phyloP scores from a whole-genome alignment of 2,113 vertebrate species.

The Passer domesticus region DNA sequence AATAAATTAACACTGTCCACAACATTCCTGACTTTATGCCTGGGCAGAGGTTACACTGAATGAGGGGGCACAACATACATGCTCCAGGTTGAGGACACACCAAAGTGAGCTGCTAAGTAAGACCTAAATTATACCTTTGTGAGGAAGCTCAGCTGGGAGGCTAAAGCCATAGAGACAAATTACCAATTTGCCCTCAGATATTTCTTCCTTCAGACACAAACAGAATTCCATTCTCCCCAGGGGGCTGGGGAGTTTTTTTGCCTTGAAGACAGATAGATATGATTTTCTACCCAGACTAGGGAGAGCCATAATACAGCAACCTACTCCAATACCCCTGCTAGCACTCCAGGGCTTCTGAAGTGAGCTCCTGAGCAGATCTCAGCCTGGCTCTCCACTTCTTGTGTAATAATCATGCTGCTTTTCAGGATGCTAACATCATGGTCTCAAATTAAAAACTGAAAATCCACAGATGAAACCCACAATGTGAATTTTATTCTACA shows the following conservation, averaged over 20 bases:
- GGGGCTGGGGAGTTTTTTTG: neutral
- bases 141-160: neutral
- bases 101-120: neutral
- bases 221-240: neutral
- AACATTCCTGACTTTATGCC: neutral
- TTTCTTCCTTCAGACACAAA: neutral
- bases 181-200: neutral
- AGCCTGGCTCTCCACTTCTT: neutral
- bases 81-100: neutral
- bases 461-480: neutral
- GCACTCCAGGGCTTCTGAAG: neutral
- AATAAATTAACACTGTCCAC: neutral
- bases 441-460: neutral
- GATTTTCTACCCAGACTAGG: neutral
- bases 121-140: neutral
- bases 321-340: neutral
- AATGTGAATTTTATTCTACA: neutral
- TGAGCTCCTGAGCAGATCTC: neutral
- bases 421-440: neutral
- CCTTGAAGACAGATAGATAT: neutral
- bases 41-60: neutral
- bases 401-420: neutral
- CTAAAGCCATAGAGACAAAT: neutral
- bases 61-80: neutral
- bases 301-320: neutral